Base-by-base conservation (phyloP, 2,113 vertebrate species). In the Otolemur garnettii region DNA sequence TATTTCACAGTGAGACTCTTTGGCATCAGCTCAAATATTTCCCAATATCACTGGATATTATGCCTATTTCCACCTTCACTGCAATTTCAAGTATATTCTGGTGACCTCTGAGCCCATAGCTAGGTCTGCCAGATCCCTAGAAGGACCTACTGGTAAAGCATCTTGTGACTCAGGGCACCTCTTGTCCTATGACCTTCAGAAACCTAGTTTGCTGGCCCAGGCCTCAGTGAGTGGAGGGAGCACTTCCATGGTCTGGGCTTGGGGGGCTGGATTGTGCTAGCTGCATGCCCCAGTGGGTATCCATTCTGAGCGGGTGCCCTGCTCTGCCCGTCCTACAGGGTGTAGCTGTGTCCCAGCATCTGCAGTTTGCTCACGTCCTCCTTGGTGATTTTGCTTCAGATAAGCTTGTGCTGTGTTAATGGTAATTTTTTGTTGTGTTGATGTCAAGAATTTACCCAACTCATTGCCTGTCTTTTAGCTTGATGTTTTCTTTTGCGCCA, bases 241-340 rank as follows among this genome's bases (percentile, higher is more conserved):
- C 71, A 38, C 38, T 62, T 59, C 57, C 5, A 1, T 2, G 55
- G 55, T 13, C 19, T 15, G 2, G 19, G 42, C 42, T 4, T 1
- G 57, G 92, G 50, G 8, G 38, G 57, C 50, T 15, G 15, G 13
- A 35, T 22, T 33, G 19, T 7, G 0, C 24, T 83, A 18, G 0
- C 4, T 18, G 55, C 4, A 19, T 72, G 45, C 26, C 64, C 64
- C 2, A 2, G 30, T 6, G 38, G 60, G 82, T n/a, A 26, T 85
- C 5, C 0, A 0, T 17, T 50, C 18, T 26, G 28, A 24, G 62
- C 1, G 8, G 60, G 28, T 2, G 4, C 9, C 42, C 12, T 7
- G 1, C 21, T 64, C 69, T 69, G 11, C 13, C 2, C 17, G 11
- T 7, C 33, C 55, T 71, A 2, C 28, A 5, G 6, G 57, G 55